Evolutionary conservation across 2,113 vertebrate genomes (phyloP).

Genomic region (Aegithalos caudatus): DNA sequence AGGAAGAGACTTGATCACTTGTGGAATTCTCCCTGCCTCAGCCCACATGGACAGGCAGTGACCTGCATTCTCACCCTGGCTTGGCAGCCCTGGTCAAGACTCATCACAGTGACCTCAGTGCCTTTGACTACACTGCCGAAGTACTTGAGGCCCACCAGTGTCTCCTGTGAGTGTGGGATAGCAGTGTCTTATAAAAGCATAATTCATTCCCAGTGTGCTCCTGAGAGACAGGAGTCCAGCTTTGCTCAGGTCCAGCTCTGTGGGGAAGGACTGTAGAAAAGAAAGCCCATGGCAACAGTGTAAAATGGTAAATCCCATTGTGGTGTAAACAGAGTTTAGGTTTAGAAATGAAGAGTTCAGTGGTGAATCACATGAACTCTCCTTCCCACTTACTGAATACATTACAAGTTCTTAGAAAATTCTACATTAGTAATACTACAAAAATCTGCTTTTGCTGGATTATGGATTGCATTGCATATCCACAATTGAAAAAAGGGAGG

Average conservation of each 20-base stretch:
- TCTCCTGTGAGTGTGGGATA: not conserved
- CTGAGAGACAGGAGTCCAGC: not conserved
- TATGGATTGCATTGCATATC: not conserved
- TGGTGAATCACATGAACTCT: not conserved
- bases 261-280: not conserved
- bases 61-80: not conserved
- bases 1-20: not conserved
- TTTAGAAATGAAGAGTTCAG: not conserved
- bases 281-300: accelerated
- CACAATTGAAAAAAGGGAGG: not conserved
- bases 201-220: not conserved
- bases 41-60: not conserved
- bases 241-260: not conserved
- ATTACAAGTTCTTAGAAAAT: not conserved
- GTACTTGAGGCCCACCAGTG: not conserved
- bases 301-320: not conserved
- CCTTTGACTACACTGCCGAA: not conserved
- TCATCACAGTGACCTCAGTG: not conserved
- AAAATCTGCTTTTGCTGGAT: not conserved
- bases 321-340: not conserved
- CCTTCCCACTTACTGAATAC: not conserved
- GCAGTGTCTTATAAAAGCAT: not conserved
- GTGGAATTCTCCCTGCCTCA: not conserved
- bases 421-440: not conserved
- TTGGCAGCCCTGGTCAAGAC: not conserved